Evolutionary conservation across 2,888 invertebrate genomes (phyloP), one percentile per base, ranked within the genome.

Genomic region (Nebria salina): DNA sequence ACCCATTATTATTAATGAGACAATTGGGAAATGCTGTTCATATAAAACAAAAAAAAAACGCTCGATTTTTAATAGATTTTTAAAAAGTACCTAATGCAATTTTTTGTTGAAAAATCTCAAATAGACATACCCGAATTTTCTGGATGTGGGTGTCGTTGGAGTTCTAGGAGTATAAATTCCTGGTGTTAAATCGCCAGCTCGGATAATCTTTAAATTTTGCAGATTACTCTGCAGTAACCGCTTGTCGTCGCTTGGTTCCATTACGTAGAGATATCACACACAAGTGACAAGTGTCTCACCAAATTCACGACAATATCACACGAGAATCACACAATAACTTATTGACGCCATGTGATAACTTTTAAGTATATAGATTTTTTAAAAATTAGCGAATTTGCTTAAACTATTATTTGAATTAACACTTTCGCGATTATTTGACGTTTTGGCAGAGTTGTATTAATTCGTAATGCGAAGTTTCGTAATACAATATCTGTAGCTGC

Each of bases 91-190:
- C 1, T 4, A 34, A 34, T 34, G 34, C 20, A 20, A 20, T 20
- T 20, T 34, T 34, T 34, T 34, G 34, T 34, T 34, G 34, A 34
- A 34, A 34, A 4, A 4, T 34, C 5, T 34, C 34, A 34, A 34
- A 5, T 34, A 34, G 34, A 8, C 73, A 43, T 81, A 81, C 81
- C 81, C 81, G 41, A 81, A 81, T 42, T 81, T 81, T 73, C 81
- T 81, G 72, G 72, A 76, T n/a, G 76, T 76, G 54, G 81, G 81
- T 26, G 76, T 81, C 1, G 81, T 81, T 11, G 81, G 81, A 7
- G 81, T 81, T 76, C 65, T 81, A 15, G 81, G 81, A 20, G 81
- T 81, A 65, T 81, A 81, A 64, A 81, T 15, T 77, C 77, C 77
- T 42, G 81, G 81, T 64, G 76, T 72, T 1, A 81, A 13, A 81